Base-by-base conservation (phyloP, 2,113 vertebrate species). In the Vidua chalybeata region DNA sequence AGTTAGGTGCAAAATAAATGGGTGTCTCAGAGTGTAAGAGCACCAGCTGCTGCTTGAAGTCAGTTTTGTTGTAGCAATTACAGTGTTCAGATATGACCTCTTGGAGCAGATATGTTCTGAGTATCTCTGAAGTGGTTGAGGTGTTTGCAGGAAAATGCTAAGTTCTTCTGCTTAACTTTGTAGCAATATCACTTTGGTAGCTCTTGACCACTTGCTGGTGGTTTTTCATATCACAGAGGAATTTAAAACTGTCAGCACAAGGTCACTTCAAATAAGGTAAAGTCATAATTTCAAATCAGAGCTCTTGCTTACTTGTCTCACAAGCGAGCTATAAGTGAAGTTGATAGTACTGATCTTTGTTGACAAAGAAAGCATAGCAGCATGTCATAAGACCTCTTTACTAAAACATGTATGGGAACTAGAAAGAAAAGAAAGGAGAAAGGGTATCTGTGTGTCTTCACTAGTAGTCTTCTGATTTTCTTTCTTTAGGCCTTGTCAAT, bases 401-500 rank as follows among this genome's bases (percentile, higher is more conserved):
- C 37, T 89, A 51, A 74, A 79, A 91, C 19, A 11, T 48, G n/a
- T 83, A 4, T 67, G 71, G 52, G 63, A 71, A 35, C 52, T 73
- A 56, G 45, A 78, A 90, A 30, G 26, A n/a, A 15, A 72, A 55
- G 49, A 27, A 71, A 72, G 46, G 37, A 81, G 45, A 74, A 87
- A 23, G 61, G 18, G 7, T 94, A 21, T 86, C 75, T 73, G 73
- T 95, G 48, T 86, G 91, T 75, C 76, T 95, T 96, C 68, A 97
- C 90, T 89, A 91, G 52, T 31, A 78, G 88, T 96, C 89, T 97
- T 67, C 85, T 96, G 83, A 94, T 96, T 64, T 82, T 96, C 67
- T 97, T 81, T 43, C 95, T 97, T 76, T 94, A 99, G 99, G 99
- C 99, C 97, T 98, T 99, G 94, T 99, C 99, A 84, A 99, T 99